Evolutionary conservation across 64 coral and sea anemone species (phyloP).

Genomic region (Montipora efflorescens): DNA sequence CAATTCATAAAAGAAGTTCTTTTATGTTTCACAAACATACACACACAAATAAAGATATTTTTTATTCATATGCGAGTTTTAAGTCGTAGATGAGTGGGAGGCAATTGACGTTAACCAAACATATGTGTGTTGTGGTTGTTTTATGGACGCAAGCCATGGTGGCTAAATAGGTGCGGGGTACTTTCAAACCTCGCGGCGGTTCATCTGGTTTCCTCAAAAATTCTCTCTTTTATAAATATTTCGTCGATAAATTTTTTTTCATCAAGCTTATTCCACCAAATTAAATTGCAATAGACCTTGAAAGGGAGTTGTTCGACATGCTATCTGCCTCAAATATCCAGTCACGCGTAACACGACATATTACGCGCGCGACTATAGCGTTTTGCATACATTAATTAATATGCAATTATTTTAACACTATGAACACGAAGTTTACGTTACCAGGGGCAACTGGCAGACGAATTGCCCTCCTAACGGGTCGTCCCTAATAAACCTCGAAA

Average conservation of each 20-base stretch:
- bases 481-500: background rate
- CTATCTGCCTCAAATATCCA: background rate
- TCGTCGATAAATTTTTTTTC: background rate
- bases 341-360: background rate
- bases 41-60: background rate
- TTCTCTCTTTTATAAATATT: background rate
- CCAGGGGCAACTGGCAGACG: background rate
- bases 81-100: background rate
- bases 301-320: background rate
- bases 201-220: background rate
- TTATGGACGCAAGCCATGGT: background rate
- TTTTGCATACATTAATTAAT: background rate
- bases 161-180: background rate
- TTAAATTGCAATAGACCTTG: background rate
- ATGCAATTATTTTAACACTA: background rate
- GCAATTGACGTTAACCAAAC: slow-evolving; percentile 1
- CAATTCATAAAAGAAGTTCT: too few species aligned
- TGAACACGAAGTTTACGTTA: background rate
- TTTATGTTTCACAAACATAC: too few species aligned
- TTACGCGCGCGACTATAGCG: slow-evolving; percentile 16
- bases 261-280: background rate
- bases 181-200: background rate
- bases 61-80: background rate
- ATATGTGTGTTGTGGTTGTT: slow-evolving; percentile 19
- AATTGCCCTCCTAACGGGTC: background rate